Base-by-base conservation (phyloP, 2,113 vertebrate species). In the Carlito syrichta region DNA sequence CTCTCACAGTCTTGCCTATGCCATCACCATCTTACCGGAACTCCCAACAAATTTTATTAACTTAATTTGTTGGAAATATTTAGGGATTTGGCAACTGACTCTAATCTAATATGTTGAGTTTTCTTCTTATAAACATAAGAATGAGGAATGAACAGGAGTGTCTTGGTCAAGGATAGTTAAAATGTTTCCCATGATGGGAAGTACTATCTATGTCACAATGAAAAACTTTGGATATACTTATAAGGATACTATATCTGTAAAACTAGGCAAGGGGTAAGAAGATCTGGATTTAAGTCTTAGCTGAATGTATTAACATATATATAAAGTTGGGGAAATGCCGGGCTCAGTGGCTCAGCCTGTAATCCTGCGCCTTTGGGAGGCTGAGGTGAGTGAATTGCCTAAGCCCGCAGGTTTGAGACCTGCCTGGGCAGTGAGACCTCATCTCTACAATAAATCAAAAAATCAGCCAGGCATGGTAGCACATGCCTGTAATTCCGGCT, bases 61-160 rank as follows among this genome's bases (percentile, higher is more conserved):
- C 90, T 96, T 82, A 97, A 81, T 40, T 48, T 86, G 30, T 90
- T 85, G 83, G 52, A 30, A 89, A 40, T 84, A 93, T 69, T 87
- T 0, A 85, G 66, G 93, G 85, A 86, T 96, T 84, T 96, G 86
- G 85, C 96, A 98, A 97, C 69, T 92, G 90, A 96, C 74, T 97
- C 89, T 91, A 38, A 69, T 3, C 62, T 89, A n/a, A 56, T 50
- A 79, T 43, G 50, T 35, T 25, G 19, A 43, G 66, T 95, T 92
- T 45, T 73, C 35, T 71, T 77, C 54, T 78, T 56, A 73, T n/a
- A 94, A 77, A 92, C 22, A 77, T 69, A 60, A 38, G 30, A 82
- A 62, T 45, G 19, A 69, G n/a, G 30, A 56, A 62, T 5, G 77
- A 88, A 82, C 20, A 94, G 13, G 5, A 66, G 54, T 35, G 0